Percentiles rank a stretch among this genome's conserved stretches.
Evolutionary conservation across 2,113 vertebrate genomes (phyloP).

Genomic region (Chloropsis cyanopogon): DNA sequence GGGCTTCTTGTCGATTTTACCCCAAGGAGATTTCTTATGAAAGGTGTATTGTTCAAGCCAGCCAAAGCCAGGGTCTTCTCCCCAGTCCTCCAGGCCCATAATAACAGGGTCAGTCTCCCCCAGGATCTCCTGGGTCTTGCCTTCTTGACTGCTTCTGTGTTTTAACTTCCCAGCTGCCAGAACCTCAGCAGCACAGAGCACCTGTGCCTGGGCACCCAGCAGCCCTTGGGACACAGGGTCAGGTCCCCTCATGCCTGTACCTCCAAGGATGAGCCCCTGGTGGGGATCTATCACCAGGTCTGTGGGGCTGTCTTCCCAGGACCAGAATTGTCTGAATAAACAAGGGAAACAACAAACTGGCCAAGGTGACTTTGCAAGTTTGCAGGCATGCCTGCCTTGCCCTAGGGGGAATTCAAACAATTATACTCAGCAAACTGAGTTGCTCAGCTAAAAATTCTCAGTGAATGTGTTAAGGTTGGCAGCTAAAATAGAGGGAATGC

Average conservation of each 20-base stretch:
- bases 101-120: neutral
- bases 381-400: neutral
- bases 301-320: neutral
- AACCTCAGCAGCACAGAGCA: neutral
- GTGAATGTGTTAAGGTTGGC: neutral
- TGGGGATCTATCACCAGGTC: neutral
- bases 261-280: too few species aligned
- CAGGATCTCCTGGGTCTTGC: neutral
- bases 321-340: neutral
- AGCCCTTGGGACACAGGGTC: neutral
- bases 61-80: neutral
- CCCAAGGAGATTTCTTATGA: neutral
- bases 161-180: neutral
- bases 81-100: neutral
- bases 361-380: conserved; percentile 18
- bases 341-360: neutral
- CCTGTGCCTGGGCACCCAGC: accelerated
- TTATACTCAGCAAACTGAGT: neutral
- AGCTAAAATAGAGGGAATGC: neutral
- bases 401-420: neutral
- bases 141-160: neutral
- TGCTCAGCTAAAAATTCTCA: conserved; percentile 20
- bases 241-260: neutral
- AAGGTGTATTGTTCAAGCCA: neutral
- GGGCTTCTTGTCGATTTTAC: neutral